Evolutionary conservation across 1,140 invertebrate species (phyloP).

Genomic region (Zaprionus kolodkinae): DNA sequence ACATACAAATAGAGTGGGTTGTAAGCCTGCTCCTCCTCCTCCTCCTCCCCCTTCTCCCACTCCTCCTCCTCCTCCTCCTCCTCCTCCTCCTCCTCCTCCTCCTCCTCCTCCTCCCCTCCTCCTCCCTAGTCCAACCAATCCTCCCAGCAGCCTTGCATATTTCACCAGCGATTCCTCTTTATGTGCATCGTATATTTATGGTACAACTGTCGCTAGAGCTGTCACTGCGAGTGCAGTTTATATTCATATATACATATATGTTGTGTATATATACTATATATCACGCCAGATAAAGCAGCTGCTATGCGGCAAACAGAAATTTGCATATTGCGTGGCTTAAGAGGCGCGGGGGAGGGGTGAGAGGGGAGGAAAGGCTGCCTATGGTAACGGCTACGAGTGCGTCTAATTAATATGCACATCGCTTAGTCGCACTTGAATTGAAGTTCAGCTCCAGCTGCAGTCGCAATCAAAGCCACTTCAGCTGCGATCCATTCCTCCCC

Average conservation of each 20-base stretch:
- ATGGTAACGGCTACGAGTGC: background rate
- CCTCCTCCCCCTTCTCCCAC: no score
- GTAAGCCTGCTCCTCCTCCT: no score
- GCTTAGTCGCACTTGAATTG: conserved; percentile 37
- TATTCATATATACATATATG: conserved; percentile 43
- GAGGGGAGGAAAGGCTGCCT: background rate
- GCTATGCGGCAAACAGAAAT: conserved; percentile 55
- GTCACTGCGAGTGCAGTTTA: conserved; percentile 50
- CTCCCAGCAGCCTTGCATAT: conserved; percentile 28
- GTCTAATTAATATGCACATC: conserved; percentile 73
- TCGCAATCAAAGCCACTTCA: conserved; percentile 77
- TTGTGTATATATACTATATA: no score
- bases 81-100: no score
- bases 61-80: no score
- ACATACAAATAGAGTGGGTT: conserved; percentile 4
- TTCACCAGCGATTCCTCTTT: conserved; percentile 27
- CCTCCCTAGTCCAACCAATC: no score
- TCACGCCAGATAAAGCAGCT: conserved; percentile 24
- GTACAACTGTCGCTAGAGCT: conserved; percentile 34
- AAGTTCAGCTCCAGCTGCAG: conserved; percentile 22
- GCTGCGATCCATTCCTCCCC: background rate
- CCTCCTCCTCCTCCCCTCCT: no score
- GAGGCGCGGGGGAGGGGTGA: background rate
- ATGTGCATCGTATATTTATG: conserved; percentile 57
- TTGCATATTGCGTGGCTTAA: conserved; percentile 63